Percentiles rank a stretch among this genome's conserved stretches.
These are phyloP conservation scores for Dendroctonus valens DNA, from an alignment of 1,140 invertebrate genomes.

Conservation along the genomic window DNA sequence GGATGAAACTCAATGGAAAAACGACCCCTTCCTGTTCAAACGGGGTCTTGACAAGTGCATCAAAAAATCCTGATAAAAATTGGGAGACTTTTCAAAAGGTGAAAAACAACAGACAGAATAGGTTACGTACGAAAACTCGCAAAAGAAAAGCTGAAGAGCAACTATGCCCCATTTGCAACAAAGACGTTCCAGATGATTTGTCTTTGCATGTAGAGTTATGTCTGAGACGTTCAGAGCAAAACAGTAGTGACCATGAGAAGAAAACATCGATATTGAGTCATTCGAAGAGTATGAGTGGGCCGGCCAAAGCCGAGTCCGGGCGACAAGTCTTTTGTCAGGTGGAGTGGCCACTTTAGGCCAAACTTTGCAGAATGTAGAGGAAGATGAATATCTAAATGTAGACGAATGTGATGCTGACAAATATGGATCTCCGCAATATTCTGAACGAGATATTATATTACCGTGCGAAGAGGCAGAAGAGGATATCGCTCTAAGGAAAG, in stretches of 20 bases:
- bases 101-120: conserved; percentile 67
- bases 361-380: conserved; percentile 54
- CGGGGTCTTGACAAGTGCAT: conserved; percentile 55
- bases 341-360: conserved; percentile 63
- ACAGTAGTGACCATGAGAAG: conserved; percentile 60
- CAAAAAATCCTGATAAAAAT: conserved; percentile 61
- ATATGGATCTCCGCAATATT: conserved; percentile 83
- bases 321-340: conserved; percentile 67
- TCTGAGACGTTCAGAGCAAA: conserved; percentile 57
- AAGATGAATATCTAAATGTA: conserved; percentile 54
- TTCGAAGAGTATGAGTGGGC: conserved; percentile 85
- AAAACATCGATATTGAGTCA: conserved; percentile 67
- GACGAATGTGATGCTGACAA: conserved; percentile 78
- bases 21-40: conserved; percentile 54
- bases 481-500: conserved; percentile 59
- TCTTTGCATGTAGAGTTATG: conserved; percentile 77
- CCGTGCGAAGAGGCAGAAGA: conserved; percentile 58
- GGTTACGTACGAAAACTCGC: conserved; percentile 50
- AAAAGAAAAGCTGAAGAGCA: conserved; percentile 63
- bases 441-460: conserved; percentile 68
- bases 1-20: conserved; percentile 45
- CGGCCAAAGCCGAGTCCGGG: conserved; percentile 70
- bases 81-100: conserved; percentile 78
- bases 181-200: conserved; percentile 67
- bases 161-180: conserved; percentile 74